phyloP scores from a whole-genome alignment of 2,888 invertebrate genomes.

The Hydrotaea diabolus region DNA sequence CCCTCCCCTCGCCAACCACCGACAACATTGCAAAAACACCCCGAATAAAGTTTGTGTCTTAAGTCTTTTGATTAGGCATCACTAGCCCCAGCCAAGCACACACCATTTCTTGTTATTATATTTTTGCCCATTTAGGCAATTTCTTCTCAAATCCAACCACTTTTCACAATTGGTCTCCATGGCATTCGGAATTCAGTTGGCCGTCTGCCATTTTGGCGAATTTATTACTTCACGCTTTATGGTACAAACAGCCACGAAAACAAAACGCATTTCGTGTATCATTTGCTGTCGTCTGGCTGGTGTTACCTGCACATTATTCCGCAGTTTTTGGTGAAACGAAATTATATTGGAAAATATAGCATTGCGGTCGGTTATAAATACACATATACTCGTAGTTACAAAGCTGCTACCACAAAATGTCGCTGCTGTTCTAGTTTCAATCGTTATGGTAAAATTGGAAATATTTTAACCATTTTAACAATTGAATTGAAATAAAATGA shows the following conservation, averaged over 20 bases:
- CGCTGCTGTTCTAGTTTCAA: conserved; percentile 49
- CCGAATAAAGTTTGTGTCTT: not conserved
- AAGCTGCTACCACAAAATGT: no score
- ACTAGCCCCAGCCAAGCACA: no score
- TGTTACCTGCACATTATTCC: conserved; percentile 43
- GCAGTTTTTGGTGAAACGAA: conserved; percentile 34
- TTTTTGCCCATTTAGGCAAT: not conserved
- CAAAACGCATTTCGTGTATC: not conserved
- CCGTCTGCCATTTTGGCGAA: conserved; percentile 50
- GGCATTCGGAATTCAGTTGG: not conserved
- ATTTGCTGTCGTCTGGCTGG: not conserved
- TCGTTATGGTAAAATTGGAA: conserved; percentile 47
- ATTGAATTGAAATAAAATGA: not conserved
- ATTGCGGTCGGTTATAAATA: conserved; percentile 41
- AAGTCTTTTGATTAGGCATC: conserved; percentile 21
- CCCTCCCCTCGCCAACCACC: no score
- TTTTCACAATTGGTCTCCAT: conserved; percentile 37
- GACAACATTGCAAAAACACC: no score
- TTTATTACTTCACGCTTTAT: conserved; percentile 56
- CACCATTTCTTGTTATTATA: not conserved
- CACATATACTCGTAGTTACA: not conserved
- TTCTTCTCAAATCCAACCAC: conserved; percentile 33
- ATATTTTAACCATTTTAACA: conserved; percentile 49
- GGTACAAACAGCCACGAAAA: conserved; percentile 9
- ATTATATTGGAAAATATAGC: conserved; percentile 17